Evolutionary conservation across 2,888 invertebrate genomes (phyloP).

Genomic region (Griposia aprilina): DNA sequence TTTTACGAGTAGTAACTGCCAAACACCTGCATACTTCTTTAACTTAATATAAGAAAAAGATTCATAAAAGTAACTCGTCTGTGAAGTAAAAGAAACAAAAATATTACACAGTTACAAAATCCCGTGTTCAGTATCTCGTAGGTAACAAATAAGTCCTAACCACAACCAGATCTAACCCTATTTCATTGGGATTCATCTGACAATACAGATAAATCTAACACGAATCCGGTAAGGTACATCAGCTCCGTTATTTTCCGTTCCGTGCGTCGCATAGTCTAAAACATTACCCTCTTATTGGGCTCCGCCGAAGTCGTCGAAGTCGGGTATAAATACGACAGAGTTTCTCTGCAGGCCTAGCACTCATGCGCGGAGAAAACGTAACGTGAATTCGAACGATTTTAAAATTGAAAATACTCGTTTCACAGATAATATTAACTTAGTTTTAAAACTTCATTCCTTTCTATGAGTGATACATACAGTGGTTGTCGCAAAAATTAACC

Average conservation of each 20-base stretch:
- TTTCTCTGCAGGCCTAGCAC: no score
- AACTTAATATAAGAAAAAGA: not conserved
- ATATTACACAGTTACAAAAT: not conserved
- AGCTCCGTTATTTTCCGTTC: conserved; percentile 42
- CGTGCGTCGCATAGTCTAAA: conserved; percentile 24
- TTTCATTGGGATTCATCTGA: conserved; percentile 34
- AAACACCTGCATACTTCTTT: not conserved
- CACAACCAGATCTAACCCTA: conserved; percentile 12
- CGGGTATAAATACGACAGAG: not conserved
- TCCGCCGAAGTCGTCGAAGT: not conserved
- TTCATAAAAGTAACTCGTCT: not conserved
- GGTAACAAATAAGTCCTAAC: conserved; percentile 25
- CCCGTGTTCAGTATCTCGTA: not conserved
- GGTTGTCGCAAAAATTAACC: not conserved
- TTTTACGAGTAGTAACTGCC: not conserved
- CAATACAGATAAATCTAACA: conserved; percentile 45
- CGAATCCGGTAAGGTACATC: conserved; percentile 32
- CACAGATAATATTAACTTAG: not conserved
- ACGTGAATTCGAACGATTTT: not conserved
- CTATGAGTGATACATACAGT: not conserved
- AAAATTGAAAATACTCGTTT: not conserved
- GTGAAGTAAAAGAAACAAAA: not conserved
- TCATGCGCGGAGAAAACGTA: not conserved
- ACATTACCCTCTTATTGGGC: conserved; percentile 8
- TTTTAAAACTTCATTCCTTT: not conserved